phyloP scores from a whole-genome alignment of 2,888 invertebrate genomes.

The Leistus spinibarbis region DNA sequence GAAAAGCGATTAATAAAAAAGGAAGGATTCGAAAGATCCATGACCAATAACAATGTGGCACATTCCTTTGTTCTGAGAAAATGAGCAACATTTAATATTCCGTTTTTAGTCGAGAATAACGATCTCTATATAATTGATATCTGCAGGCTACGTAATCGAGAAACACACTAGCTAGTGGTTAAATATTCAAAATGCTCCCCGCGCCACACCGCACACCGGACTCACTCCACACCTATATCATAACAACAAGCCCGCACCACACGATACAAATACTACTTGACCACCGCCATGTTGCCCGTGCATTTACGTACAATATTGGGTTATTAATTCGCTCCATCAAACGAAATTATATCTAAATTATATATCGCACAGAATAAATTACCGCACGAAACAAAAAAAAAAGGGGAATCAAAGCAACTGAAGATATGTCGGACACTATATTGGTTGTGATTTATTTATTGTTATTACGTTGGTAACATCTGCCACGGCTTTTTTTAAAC shows the following conservation, averaged over 20 bases:
- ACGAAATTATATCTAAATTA: conserved; percentile 40
- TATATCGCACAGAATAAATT: conserved; percentile 38
- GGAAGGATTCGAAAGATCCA: conserved; percentile 16
- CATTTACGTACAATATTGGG: not conserved
- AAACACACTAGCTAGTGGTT: conserved; percentile 51
- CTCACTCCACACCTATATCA: not conserved
- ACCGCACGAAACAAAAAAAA: conserved; percentile 27
- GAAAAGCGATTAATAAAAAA: conserved; percentile 37
- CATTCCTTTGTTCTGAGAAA: conserved; percentile 54
- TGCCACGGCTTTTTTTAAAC: not conserved
- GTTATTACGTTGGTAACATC: conserved; percentile 29
- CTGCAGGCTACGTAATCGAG: conserved; percentile 57
- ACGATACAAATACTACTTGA: not conserved
- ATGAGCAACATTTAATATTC: conserved; percentile 55
- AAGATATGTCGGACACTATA: not conserved
- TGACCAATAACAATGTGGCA: conserved; percentile 39
- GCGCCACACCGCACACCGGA: conserved; percentile 51
- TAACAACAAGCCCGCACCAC: conserved; percentile 4
- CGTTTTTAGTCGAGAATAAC: conserved; percentile 56
- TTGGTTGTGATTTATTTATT: conserved; percentile 33
- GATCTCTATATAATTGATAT: conserved; percentile 59
- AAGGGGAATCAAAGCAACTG: not conserved
- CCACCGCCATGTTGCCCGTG: not conserved
- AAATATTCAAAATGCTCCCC: conserved; percentile 55
- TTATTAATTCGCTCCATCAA: conserved; percentile 17